Conservation (phyloP, 2,797 vertebrate species). For the Serranus cabrilla region DNA sequence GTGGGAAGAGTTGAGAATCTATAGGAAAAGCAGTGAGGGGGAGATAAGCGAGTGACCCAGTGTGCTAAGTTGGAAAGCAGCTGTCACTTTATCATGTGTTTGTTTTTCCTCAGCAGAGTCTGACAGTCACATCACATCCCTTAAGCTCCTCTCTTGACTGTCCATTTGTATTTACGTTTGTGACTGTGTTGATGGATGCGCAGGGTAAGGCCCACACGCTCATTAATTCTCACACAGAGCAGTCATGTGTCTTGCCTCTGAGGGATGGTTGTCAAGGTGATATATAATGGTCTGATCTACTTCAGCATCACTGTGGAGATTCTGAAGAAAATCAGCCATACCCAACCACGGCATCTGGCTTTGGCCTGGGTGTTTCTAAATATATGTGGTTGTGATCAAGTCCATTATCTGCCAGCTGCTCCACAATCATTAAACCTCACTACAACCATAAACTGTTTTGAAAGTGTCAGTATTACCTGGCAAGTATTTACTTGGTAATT, state of each 20-base stretch:
- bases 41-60: slow-evolving; percentile 12
- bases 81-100: slow-evolving; percentile 30
- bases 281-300: slow-evolving; percentile 31
- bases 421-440: slow-evolving; percentile 6
- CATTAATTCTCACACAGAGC: slow-evolving; percentile 21
- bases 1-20: background rate
- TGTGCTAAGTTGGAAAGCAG: slow-evolving; percentile 23
- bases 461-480: slow-evolving; percentile 25
- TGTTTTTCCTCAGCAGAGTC: slow-evolving; percentile 8
- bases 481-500: slow-evolving; percentile 9
- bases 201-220: slow-evolving; percentile 14
- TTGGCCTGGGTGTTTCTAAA: slow-evolving; percentile 4
- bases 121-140: slow-evolving; percentile 56
- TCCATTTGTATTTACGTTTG: slow-evolving; percentile 49
- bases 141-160: slow-evolving; percentile 36
- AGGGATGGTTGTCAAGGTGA: slow-evolving; percentile 47
- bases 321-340: slow-evolving; percentile 22
- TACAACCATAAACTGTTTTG: slow-evolving; percentile 7
- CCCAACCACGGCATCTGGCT: slow-evolving; percentile 11
- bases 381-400: slow-evolving; percentile 9
- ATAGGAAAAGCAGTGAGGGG: slow-evolving; percentile 6
- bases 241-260: slow-evolving; percentile 25
- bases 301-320: slow-evolving; percentile 16
- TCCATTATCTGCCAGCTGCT: slow-evolving; percentile 37
- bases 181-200: slow-evolving; percentile 31